These are phyloP conservation scores for Ferdinandea cuprea DNA, from an alignment of 2,888 invertebrate genomes.

Conservation along the genomic window DNA sequence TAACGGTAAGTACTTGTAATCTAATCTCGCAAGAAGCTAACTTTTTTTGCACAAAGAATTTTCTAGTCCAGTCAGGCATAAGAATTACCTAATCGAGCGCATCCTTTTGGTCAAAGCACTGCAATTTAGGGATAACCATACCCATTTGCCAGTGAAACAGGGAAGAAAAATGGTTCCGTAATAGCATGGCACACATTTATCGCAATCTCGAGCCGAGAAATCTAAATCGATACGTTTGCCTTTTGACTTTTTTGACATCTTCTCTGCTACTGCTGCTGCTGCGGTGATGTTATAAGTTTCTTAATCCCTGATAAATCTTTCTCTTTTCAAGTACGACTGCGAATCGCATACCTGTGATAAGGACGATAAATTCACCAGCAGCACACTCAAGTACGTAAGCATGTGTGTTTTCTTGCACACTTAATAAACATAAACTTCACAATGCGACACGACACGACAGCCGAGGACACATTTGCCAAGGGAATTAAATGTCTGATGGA, in stretches of 20 bases:
- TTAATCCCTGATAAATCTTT: constrained; percentile 42
- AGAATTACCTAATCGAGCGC: constrained; percentile 71
- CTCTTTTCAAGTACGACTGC: background rate
- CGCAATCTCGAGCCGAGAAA: constrained; percentile 20
- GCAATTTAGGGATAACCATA: constrained; percentile 62
- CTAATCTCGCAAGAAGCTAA: constrained; percentile 51
- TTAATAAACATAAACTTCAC: constrained; percentile 50
- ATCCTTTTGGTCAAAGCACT: constrained; percentile 70
- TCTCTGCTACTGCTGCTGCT: constrained; percentile 7
- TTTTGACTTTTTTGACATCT: constrained; percentile 61
- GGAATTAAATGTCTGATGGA: constrained; percentile 33
- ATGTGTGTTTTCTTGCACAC: constrained; percentile 18
- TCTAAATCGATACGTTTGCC: constrained; percentile 63
- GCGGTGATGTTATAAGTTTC: constrained; percentile 37
- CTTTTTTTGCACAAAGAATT: constrained; percentile 46
- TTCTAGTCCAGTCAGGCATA: constrained; percentile 58
- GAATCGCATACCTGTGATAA: constrained; percentile 26
- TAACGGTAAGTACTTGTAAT: constrained; percentile 63
- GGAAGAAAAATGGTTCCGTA: constrained; percentile 57
- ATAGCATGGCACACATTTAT: constrained; percentile 34
- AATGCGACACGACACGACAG: constrained; percentile 4
- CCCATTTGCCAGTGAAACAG: constrained; percentile 59
- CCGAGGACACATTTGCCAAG: background rate
- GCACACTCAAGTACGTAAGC: background rate
- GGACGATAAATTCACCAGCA: constrained; percentile 34